Percentiles rank a stretch among this genome's conserved stretches.
Evolutionary conservation across 2,113 vertebrate genomes (phyloP).

Genomic region (Oceanites oceanicus): DNA sequence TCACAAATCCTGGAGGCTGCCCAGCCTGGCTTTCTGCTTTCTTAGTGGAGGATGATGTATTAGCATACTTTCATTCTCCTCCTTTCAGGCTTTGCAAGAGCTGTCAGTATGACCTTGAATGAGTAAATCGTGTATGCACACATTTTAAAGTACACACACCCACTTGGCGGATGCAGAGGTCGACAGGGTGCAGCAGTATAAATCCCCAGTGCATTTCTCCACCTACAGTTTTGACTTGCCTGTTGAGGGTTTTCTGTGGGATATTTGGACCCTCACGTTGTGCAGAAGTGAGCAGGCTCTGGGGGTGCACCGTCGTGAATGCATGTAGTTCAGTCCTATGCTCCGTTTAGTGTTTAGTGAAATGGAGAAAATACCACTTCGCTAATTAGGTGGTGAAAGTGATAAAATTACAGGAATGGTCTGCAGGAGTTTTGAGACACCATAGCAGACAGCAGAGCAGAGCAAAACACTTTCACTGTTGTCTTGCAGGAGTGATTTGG

Average conservation of each 20-base stretch:
- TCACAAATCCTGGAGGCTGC: not conserved
- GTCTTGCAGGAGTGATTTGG: conserved; percentile 20
- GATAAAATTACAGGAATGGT: not conserved
- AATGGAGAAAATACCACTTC: not conserved
- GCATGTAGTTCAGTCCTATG: not conserved
- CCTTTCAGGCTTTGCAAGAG: not conserved
- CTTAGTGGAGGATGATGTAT: not conserved
- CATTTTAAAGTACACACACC: not conserved
- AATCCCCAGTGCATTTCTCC: not conserved
- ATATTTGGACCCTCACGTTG: not conserved
- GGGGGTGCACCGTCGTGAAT: accelerated
- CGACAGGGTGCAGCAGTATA: not conserved
- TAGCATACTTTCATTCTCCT: not conserved
- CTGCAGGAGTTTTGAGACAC: not conserved
- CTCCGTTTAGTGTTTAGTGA: not conserved
- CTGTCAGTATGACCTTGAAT: not conserved
- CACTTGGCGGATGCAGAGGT: not conserved
- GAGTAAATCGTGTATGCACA: not conserved
- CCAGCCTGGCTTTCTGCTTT: not conserved
- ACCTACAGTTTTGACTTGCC: not conserved
- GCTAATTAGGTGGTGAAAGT: not conserved
- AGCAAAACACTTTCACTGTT: not conserved
- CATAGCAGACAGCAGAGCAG: not conserved
- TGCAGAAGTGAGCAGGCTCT: not conserved
- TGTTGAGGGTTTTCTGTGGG: not conserved